These are phyloP conservation scores for Sebastes umbrosus DNA, from an alignment of 2,797 vertebrate species.

Conservation along the genomic window DNA sequence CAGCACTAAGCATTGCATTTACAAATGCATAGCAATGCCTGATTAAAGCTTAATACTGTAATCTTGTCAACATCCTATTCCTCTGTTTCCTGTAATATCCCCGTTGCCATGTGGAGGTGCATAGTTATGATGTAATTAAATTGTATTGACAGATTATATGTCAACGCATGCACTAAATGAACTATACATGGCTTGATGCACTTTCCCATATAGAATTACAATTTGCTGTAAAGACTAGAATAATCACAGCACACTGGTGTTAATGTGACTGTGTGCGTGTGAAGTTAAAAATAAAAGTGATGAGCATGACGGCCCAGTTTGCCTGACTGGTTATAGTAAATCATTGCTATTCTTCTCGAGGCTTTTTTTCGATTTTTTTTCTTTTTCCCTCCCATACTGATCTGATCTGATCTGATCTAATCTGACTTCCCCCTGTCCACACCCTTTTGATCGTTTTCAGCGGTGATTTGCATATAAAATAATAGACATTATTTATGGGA, in stretches of 20 bases:
- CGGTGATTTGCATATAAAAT: conserved; percentile 13
- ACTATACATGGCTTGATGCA: background rate
- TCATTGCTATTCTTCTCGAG: conserved; percentile 32
- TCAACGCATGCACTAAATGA: conserved; percentile 2
- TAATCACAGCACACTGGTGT: conserved; percentile 1
- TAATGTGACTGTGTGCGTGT: conserved; percentile 12
- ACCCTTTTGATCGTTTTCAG: background rate
- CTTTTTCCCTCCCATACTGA: background rate
- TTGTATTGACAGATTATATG: conserved; percentile 2
- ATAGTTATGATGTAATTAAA: conserved; percentile 4
- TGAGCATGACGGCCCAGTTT: conserved; percentile 13
- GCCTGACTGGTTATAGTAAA: conserved; percentile 25
- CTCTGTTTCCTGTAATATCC: background rate
- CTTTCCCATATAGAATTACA: background rate
- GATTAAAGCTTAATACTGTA: conserved; percentile 58
- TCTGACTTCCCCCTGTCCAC: background rate
- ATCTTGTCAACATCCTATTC: conserved; percentile 46
- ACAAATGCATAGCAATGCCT: conserved; percentile 21
- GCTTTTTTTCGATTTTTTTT: conserved; percentile 11
- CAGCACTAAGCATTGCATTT: conserved; percentile 37
- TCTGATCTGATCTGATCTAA: conserved; percentile 8
- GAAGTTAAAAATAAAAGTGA: conserved; percentile 27
- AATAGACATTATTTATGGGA: background rate
- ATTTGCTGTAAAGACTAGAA: background rate
- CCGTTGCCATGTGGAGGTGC: background rate